These are phyloP conservation scores for Xenotilapia longispinis DNA, from an alignment of 2,113 vertebrate species.

Conservation along the genomic window DNA sequence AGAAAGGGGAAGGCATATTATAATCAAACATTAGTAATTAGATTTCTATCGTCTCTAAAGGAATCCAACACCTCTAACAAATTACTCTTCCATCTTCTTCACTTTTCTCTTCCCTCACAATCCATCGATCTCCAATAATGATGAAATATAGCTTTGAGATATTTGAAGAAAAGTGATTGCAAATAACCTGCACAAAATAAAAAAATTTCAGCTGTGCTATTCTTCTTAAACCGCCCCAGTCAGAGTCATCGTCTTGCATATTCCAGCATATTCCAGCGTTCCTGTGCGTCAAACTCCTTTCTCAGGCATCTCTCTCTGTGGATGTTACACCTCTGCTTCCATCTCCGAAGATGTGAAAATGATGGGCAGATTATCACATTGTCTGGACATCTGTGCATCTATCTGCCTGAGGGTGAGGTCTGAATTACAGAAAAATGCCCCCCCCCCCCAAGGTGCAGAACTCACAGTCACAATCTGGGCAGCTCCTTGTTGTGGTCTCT, in stretches of 20 bases:
- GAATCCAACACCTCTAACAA: constrained; percentile 8
- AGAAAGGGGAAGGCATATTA: background rate
- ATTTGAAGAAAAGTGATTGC: constrained; percentile 4
- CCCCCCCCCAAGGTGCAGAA: background rate
- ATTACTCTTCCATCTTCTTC: background rate
- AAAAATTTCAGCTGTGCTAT: constrained; percentile 2
- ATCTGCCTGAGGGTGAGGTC: constrained; percentile 10
- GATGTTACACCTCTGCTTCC: background rate
- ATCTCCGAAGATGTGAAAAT: background rate
- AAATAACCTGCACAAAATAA: background rate
- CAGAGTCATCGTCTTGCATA: background rate
- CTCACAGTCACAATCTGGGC: background rate
- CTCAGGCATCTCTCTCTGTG: background rate
- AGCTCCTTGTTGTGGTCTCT: constrained; percentile 19
- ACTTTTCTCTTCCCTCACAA: background rate
- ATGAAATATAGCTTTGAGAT: constrained; percentile 12
- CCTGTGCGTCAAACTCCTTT: background rate
- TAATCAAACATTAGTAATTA: background rate
- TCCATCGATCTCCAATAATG: background rate
- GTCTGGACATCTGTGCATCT: constrained; percentile 33
- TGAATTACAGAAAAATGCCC: background rate
- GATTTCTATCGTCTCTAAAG: background rate
- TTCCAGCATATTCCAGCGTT: background rate
- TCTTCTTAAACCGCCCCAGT: background rate
- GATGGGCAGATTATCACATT: constrained; percentile 24